Conservation (phyloP, 2,888 invertebrate genomes). For the Lissocephala sabroskyi region DNA sequence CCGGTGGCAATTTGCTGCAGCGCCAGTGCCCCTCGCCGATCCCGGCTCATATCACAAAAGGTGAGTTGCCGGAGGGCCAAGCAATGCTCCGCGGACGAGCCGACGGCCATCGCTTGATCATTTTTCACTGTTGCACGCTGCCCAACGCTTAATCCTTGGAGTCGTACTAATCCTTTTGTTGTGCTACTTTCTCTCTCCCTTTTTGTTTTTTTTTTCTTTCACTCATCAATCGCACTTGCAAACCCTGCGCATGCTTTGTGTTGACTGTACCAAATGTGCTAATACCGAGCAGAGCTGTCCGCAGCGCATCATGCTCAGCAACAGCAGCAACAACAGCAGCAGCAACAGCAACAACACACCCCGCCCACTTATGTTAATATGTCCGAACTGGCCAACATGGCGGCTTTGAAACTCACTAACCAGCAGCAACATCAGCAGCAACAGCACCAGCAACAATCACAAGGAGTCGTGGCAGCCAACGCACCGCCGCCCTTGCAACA, state of each 20-base stretch:
- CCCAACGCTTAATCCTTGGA: constrained; percentile 37
- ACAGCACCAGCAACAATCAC: constrained; percentile 37
- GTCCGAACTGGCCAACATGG: constrained; percentile 89
- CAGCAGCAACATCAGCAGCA: constrained; percentile 69
- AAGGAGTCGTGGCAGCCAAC: constrained; percentile 17
- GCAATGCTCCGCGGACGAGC: no score
- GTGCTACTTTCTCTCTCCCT: constrained; percentile 28
- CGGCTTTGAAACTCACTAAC: constrained; percentile 81
- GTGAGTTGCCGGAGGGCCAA: constrained; percentile 69
- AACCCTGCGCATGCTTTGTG: constrained; percentile 50
- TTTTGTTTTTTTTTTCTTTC: constrained; percentile 11
- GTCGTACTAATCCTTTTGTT: constrained; percentile 49
- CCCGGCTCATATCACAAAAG: constrained; percentile 85
- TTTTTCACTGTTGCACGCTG: constrained; percentile 39
- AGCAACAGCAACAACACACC: constrained; percentile 44
- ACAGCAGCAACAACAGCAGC: constrained; percentile 44
- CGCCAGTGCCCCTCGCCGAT: constrained; percentile 79
- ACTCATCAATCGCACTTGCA: constrained; percentile 13
- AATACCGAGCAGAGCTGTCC: constrained; percentile 62
- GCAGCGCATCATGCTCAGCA: constrained; percentile 68
- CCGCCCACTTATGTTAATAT: constrained; percentile 93
- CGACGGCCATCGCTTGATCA: constrained; percentile 9
- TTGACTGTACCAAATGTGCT: constrained; percentile 21
- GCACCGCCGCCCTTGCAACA: constrained; percentile 70
- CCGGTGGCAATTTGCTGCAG: constrained; percentile 71